Base-by-base conservation (phyloP, 2,797 vertebrate species). In the Sorex maritimensis region DNA sequence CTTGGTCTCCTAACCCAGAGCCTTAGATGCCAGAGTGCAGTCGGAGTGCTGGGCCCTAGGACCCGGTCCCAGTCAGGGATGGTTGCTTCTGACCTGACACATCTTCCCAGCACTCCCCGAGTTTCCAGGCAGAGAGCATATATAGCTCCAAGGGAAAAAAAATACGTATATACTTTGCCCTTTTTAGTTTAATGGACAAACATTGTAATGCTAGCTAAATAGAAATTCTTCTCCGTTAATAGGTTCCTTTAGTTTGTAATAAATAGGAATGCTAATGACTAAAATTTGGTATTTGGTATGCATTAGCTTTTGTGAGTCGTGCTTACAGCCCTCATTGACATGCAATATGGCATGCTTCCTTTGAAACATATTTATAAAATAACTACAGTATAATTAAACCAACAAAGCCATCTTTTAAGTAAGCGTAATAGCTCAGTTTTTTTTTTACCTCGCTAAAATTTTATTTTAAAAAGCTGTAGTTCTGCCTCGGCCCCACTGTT, bases 311-410 rank as follows among this genome's bases (percentile, higher is more conserved):
- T 98, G 96, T 97, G 97, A 97, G 98, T 97, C 97, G 98, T 97
- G 97, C 97, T 98, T 97, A 97, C 94, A 97, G 95, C 92, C 97
- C 96, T 98, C 98, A 98, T 98, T 98, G 98, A 97, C 98, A 98
- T 98, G 98, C 98, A 98, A 98, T 98, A 98, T 98, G 97, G 98
- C 97, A 98, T 97, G 97, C 97, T 97, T 98, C 97, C 97, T 98
- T 98, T 98, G 98, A 98, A 98, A 98, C 95, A 98, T 98, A 98
- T 98, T 98, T 98, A 98, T 98, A 98, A 98, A 98, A 98, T 98
- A 98, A 98, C 97, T 98, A 97, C 98, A 97, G 97, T 98, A 98
- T 98, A 98, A 98, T 98, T 98, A 98, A 98, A 97, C 97, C 98
- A 98, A 98, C 98, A 98, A 98, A 98, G 98, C 97, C 97, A 98